Evolutionary conservation across 2,888 invertebrate species (phyloP).

Genomic region (Cryptocephalus primarius): DNA sequence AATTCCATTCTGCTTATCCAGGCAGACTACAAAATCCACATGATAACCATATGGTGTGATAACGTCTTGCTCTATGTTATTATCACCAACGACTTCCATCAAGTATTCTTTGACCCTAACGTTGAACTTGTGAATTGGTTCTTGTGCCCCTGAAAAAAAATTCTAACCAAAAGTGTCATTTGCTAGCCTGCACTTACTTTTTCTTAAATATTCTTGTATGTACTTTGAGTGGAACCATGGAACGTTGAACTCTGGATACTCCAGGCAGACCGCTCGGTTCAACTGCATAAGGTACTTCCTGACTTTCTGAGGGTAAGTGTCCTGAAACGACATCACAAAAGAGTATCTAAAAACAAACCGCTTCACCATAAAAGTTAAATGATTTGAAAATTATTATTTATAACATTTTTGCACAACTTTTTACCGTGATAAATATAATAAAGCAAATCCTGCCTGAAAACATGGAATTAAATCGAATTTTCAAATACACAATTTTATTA

Average conservation of each 20-base stretch:
- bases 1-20: slow-evolving; percentile 18
- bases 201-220: slow-evolving; percentile 40
- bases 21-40: slow-evolving; percentile 33
- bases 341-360: no score
- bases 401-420: no score
- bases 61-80: slow-evolving; percentile 24
- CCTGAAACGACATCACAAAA: slow-evolving; percentile 29
- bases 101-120: slow-evolving; percentile 22
- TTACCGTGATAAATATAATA: no score
- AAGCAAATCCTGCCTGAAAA: no score
- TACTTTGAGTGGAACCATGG: slow-evolving; percentile 59
- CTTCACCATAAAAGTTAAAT: no score
- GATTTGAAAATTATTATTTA: no score
- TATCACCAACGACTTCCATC: slow-evolving; percentile 19
- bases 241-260: slow-evolving; percentile 49
- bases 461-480: no score
- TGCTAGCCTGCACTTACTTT: slow-evolving; percentile 28
- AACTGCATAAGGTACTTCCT: slow-evolving; percentile 48
- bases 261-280: slow-evolving; percentile 52
- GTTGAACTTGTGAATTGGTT: not conserved
- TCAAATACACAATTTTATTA: no score
- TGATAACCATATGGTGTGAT: slow-evolving; percentile 38
- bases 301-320: slow-evolving; percentile 43
- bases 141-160: slow-evolving; percentile 1
- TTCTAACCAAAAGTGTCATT: not conserved